Percentiles rank a stretch among this genome's conserved stretches.
Evolutionary conservation across 37 sponge, comb jelly and placozoan genomes (phyloP).

Genomic region (Beroe ovata): DNA sequence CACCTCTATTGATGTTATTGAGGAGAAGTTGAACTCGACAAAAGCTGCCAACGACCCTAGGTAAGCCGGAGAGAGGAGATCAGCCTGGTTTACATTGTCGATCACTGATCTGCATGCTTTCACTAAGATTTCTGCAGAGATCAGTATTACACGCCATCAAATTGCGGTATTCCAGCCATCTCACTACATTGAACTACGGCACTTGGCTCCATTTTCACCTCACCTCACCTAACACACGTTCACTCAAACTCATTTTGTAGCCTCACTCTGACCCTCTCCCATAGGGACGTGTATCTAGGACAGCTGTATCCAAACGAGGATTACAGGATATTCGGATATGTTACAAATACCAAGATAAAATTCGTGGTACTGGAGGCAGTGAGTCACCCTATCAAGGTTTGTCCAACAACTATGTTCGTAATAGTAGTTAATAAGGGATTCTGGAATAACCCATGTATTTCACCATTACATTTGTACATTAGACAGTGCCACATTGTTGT

Average conservation of each 20-base stretch:
- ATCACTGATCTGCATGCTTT: too few relatives aligned
- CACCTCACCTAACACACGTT: background rate
- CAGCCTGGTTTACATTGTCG: too few relatives aligned
- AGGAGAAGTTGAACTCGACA: slow-evolving; percentile 79
- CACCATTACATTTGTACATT: too few relatives aligned
- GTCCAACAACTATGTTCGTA: too few relatives aligned
- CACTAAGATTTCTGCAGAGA: too few relatives aligned
- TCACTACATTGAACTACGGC: too few relatives aligned
- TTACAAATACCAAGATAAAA: slow-evolving; percentile 94
- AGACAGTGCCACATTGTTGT: too few relatives aligned
- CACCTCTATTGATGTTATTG: slow-evolving; percentile 93
- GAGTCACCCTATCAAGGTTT: slow-evolving; percentile 28
- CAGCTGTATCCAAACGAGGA: slow-evolving; percentile 94
- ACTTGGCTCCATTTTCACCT: background rate
- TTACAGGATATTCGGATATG: slow-evolving; percentile 96
- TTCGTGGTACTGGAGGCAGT: slow-evolving; percentile 77
- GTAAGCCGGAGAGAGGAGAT: too few relatives aligned
- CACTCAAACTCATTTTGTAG: too few relatives aligned
- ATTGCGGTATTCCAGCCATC: background rate
- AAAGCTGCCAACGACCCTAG: slow-evolving; percentile 65
- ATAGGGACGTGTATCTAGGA: slow-evolving; percentile 92
- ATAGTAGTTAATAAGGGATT: too few relatives aligned
- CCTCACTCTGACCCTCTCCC: background rate
- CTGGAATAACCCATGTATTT: too few relatives aligned
- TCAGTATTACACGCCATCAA: background rate